These are phyloP conservation scores for Ophion obscuratus DNA, from an alignment of 2,888 invertebrate species.

Conservation along the genomic window DNA sequence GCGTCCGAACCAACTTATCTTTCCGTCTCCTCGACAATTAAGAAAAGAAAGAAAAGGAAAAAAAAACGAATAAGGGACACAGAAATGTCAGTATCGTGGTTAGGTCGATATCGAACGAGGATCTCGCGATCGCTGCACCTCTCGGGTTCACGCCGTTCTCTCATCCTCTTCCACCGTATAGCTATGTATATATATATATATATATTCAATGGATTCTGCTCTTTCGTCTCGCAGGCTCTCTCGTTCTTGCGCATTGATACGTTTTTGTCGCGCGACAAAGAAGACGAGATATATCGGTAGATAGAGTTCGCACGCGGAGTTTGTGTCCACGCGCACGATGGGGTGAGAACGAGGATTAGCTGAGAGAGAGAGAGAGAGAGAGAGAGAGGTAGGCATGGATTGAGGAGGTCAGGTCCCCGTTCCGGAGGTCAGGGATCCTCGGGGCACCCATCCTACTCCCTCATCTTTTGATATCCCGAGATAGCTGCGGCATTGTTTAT, in stretches of 20 bases:
- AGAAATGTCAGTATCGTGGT: background rate
- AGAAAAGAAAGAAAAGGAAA: too few relatives aligned
- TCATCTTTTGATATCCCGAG: slow-evolving; percentile 77
- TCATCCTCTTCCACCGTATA: background rate
- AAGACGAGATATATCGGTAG: slow-evolving; percentile 69
- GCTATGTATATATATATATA: background rate
- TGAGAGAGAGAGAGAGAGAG: slow-evolving; percentile 4
- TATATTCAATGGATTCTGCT: slow-evolving; percentile 47
- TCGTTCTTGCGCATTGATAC: slow-evolving; percentile 75
- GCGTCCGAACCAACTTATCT: too few relatives aligned
- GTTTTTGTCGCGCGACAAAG: slow-evolving; percentile 75
- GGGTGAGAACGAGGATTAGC: slow-evolving; percentile 44
- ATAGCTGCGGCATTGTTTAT: slow-evolving; percentile 81
- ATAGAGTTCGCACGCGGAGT: slow-evolving; percentile 68
- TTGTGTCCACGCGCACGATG: slow-evolving; percentile 53
- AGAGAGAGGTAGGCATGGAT: slow-evolving; percentile 9
- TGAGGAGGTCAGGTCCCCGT: slow-evolving; percentile 77
- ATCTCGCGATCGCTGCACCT: slow-evolving; percentile 1
- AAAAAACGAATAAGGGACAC: too few relatives aligned
- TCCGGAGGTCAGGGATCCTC: slow-evolving; percentile 77
- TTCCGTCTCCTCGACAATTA: too few relatives aligned
- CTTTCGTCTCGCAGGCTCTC: slow-evolving; percentile 13
- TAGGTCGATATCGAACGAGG: background rate
- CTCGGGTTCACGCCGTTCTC: background rate
- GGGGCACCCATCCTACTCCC: slow-evolving; percentile 75